Conservation (phyloP, 2,113 vertebrate species). For the Pelecanus crispus region DNA sequence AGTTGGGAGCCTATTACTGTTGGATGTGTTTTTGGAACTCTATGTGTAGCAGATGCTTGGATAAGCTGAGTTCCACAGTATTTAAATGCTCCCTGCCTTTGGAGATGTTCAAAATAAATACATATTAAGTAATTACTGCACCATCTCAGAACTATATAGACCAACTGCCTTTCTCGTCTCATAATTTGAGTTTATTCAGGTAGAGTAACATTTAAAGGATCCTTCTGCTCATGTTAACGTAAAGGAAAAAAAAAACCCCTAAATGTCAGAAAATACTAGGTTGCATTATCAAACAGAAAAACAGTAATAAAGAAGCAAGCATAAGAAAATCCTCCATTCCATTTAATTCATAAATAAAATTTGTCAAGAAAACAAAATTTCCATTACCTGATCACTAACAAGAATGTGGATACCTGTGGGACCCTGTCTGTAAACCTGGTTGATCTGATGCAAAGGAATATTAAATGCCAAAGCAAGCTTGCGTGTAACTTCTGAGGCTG, state of each 20-base stretch:
- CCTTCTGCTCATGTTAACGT: background rate
- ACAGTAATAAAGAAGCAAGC: background rate
- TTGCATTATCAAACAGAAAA: background rate
- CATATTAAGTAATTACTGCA: background rate
- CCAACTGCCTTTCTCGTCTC: background rate
- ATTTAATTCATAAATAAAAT: background rate
- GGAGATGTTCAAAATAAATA: background rate
- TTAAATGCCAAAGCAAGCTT: slow-evolving; percentile 89
- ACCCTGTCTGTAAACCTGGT: slow-evolving; percentile 93
- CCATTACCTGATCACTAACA: slow-evolving; percentile 89
- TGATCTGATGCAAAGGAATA: slow-evolving; percentile 88
- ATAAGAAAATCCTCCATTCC: background rate
- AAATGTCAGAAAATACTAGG: background rate
- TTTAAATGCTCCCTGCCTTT: background rate
- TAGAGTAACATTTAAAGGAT: background rate
- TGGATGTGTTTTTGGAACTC: background rate
- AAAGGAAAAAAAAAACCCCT: background rate
- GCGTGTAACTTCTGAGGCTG: slow-evolving; percentile 86
- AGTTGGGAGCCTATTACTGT: background rate
- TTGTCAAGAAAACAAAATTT: background rate
- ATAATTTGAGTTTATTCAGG: background rate
- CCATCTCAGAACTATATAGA: background rate
- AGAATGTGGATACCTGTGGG: slow-evolving; percentile 93
- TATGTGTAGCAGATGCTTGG: background rate
- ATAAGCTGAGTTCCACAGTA: background rate